Evolutionary conservation across 2,113 vertebrate genomes (phyloP), one percentile per base, ranked within the genome.

Genomic region (Scomber scombrus): DNA sequence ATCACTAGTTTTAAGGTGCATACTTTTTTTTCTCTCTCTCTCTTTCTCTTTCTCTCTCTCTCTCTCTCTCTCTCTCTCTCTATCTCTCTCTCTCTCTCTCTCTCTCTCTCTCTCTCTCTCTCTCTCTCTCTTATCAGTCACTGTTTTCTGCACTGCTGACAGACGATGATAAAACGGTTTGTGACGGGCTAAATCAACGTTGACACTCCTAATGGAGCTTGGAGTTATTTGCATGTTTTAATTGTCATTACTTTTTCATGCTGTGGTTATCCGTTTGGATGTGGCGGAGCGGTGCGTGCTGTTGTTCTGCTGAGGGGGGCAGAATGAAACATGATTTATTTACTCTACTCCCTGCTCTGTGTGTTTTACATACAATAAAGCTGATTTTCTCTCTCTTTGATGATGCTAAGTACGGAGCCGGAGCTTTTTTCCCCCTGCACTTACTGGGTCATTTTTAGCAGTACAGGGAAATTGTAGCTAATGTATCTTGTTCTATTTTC

Each of bases 311-410:
- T 65, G 72, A 74, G 68, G 34, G 72, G 60, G 75, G 81, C 84
- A 85, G 75, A 71, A 67, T 11, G 57, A 78, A 50, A 54, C 84
- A 92, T 92, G 72, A 90, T 87, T 88, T 88, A 91, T 92, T 93
- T 85, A 87, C 86, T 60, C 52, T 57, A 31, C 46, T 50, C 29
- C 18, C 29, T 19, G 55, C 70, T 80, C 71, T 72, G 50, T 75
- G 80, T 85, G 85, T 81, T 88, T 85, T 80, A 89, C 79, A 83
- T 78, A 82, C 83, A 77, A 71, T 62, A 58, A 82, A 3, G 1
- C 0, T 51, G 18, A 34, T 73, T 78, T 67, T 67, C 60, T 45
- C 70, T 70, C 23, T 61, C 6, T 40, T 45, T 69, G 54, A 78
- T 76, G 75, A 55, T 40, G 68, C 50, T 65, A 4, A 75, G 67